Percentiles rank a stretch among this genome's conserved stretches.
These are phyloP conservation scores for Harmothoe impar DNA, from an alignment of 2,888 invertebrate species.

Conservation along the genomic window DNA sequence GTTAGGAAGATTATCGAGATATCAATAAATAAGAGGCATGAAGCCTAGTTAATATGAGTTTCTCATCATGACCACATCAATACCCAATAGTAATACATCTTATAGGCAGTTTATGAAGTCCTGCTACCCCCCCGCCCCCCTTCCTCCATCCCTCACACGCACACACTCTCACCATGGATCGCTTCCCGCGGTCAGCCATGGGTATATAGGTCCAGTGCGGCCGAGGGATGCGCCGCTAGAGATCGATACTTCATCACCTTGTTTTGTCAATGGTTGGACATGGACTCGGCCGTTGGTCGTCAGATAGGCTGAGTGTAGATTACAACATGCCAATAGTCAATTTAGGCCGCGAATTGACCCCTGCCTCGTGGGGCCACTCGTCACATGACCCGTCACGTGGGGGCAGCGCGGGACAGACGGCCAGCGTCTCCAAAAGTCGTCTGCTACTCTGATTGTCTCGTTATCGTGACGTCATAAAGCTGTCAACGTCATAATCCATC, in stretches of 20 bases:
- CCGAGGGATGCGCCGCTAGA: neutral
- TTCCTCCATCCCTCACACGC: no score
- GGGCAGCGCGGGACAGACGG: neutral
- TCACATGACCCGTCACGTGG: neutral
- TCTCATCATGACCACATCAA: conserved; percentile 38
- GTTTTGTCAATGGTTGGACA: conserved; percentile 51
- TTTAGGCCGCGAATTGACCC: conserved; percentile 50
- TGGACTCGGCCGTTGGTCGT: neutral
- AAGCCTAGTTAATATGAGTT: no score
- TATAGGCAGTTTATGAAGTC: no score
- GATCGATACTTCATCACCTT: conserved; percentile 54
- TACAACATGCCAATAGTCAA: conserved; percentile 61
- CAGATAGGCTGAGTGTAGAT: conserved; percentile 5
- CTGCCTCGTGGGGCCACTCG: neutral
- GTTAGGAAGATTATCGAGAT: no score
- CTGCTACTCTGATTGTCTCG: neutral
- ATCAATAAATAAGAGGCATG: no score
- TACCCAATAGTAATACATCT: neutral
- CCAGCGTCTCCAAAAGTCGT: conserved; percentile 23
- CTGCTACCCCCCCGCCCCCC: no score
- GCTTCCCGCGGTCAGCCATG: neutral
- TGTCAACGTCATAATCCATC: neutral
- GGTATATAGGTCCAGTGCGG: neutral
- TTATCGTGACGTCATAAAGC: conserved; percentile 1
- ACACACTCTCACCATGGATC: no score